Percentiles rank a stretch among this genome's conserved stretches.
Conservation (phyloP, 2,888 invertebrate genomes). For the Crematogaster levior region DNA sequence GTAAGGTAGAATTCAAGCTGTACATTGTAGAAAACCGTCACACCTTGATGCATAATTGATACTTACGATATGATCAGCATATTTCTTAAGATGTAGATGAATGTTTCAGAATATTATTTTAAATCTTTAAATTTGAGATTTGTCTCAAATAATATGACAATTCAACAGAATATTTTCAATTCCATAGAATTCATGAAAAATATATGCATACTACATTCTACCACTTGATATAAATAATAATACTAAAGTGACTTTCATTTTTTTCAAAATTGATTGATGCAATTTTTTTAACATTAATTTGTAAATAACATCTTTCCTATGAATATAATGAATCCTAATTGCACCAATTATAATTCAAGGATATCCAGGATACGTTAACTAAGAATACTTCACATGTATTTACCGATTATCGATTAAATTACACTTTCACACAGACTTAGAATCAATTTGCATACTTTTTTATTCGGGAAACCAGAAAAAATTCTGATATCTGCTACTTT, state of each 20-base stretch:
- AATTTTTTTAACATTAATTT: background rate
- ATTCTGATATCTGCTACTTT: background rate
- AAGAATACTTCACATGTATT: background rate
- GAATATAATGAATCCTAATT: constrained; percentile 12
- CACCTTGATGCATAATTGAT: background rate
- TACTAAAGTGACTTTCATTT: background rate
- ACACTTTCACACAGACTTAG: background rate
- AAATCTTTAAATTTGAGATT: background rate
- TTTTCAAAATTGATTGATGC: too few species aligned
- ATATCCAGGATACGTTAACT: background rate
- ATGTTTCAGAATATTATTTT: background rate
- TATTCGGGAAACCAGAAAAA: background rate
- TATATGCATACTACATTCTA: too few species aligned
- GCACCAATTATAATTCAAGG: constrained; percentile 13
- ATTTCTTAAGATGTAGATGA: background rate
- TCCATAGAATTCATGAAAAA: too few species aligned
- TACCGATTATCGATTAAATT: constrained; percentile 3
- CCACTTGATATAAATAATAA: too few species aligned
- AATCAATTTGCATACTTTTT: constrained; percentile 2
- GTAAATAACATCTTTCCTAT: background rate
- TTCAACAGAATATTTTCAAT: background rate
- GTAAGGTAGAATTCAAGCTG: background rate
- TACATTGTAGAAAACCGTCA: background rate
- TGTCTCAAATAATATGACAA: background rate
- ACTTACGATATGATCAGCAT: background rate